Base-by-base conservation (phyloP, 2,113 vertebrate genomes). In the Dipodomys merriami region DNA sequence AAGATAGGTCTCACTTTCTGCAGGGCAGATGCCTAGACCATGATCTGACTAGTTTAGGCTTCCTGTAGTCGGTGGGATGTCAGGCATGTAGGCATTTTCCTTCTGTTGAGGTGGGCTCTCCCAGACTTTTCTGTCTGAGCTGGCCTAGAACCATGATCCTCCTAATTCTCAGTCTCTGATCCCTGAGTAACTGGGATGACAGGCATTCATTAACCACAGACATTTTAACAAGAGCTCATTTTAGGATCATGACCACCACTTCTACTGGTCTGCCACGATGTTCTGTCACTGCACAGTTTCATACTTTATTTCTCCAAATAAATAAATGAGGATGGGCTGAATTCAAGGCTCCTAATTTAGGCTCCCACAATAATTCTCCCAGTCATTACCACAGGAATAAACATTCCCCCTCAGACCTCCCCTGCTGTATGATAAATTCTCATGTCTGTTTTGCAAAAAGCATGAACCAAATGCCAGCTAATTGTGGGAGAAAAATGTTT, bases 391-490 rank as follows among this genome's bases (percentile, higher is more conserved):
- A 33, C 49, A 60, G 65, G 44, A 49, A 88, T 33, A 49, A 7
- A 3, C 46, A 16, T 22, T 15, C 27, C 30, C 15, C 2, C 22
- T 16, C 39, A 27, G 18, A 46, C 3, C 15, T 76, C 33, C 5
- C 19, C 3, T 79, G 30, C n/a, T 18, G 46, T 2, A 29, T 33
- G 19, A 27, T 6, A 29, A 62, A 46, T 8, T 29, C n/a, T 73
- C 8, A 4, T 0, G 5, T 46, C 39, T 68, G 0, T 27, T 16
- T 39, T 83, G 18, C 33, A 6, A 7, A 15, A 57, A 33, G 46
- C 4, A 6, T 12, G 3, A 81, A 71, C 11, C 78, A 12, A 49
- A 49, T 5, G 33, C 65, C 79, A 76, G 22, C 33, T 53, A 35
- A 30, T 2, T 20, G n/a, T 3, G 19, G 8, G 8, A 35, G 39